Evolutionary conservation across 1,140 invertebrate genomes (phyloP).

Genomic region (Drosophila simulans): DNA sequence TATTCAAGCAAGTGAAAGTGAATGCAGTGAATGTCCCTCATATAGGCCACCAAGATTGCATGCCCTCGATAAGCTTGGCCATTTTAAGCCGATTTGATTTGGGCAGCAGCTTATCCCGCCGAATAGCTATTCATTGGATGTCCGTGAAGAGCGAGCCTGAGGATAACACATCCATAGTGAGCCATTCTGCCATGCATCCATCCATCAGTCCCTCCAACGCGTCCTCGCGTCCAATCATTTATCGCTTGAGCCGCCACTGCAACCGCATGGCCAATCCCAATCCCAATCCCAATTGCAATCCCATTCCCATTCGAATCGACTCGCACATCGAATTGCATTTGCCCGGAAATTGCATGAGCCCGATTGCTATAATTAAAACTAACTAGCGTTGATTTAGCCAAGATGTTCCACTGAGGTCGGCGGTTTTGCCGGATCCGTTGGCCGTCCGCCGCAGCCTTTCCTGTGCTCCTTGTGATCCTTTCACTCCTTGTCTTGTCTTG

Average conservation of each 20-base stretch:
- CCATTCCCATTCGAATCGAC: slow-evolving; percentile 25
- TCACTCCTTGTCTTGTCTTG: slow-evolving; percentile 48
- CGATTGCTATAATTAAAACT: slow-evolving; percentile 79
- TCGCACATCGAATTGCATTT: slow-evolving; percentile 52
- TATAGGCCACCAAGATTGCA: background rate
- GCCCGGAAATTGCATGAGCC: slow-evolving; percentile 69
- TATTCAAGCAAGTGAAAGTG: too few species aligned
- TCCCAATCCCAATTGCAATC: background rate
- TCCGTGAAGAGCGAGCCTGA: too few species aligned
- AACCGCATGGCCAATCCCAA: slow-evolving; percentile 1
- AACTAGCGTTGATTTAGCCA: slow-evolving; percentile 72
- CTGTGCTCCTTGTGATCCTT: slow-evolving; percentile 14
- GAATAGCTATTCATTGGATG: background rate
- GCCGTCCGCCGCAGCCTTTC: slow-evolving; percentile 8
- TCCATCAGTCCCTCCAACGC: slow-evolving; percentile 2
- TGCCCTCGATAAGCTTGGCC: background rate
- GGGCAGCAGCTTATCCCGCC: background rate
- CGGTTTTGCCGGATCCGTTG: slow-evolving; percentile 12
- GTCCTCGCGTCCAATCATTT: slow-evolving; percentile 11
- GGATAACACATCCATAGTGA: background rate
- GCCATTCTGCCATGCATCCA: slow-evolving; percentile 4
- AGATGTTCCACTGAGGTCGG: slow-evolving; percentile 58
- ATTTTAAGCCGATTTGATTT: background rate
- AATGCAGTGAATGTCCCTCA: background rate
- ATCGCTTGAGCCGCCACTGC: slow-evolving; percentile 3